Evolutionary conservation across 2,888 invertebrate genomes (phyloP).

Genomic region (Agrotis exclamationis): DNA sequence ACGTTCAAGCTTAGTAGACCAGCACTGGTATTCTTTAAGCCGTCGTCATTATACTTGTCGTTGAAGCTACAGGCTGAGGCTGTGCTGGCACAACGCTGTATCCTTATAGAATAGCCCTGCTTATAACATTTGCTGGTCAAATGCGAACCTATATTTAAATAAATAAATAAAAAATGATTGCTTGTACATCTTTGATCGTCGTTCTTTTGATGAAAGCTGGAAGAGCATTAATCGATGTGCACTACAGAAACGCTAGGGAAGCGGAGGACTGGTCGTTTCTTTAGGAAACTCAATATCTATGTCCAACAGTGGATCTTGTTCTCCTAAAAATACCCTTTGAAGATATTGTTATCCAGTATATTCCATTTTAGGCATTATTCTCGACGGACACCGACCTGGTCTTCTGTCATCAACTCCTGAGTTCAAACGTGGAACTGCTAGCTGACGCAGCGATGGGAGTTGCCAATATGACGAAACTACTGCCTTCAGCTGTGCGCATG

Average conservation of each 20-base stretch:
- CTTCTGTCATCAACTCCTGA: conserved; percentile 85
- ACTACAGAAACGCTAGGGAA: neutral
- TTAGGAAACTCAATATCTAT: neutral
- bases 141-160: no score
- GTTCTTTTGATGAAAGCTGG: no score
- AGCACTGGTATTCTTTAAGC: neutral
- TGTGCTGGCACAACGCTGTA: no score
- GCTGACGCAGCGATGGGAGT: conserved; percentile 88
- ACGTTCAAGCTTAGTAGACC: neutral
- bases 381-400: conserved; percentile 85
- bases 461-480: conserved; percentile 86
- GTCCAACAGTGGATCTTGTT: neutral
- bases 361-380: conserved; percentile 78
- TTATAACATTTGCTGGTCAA: no score
- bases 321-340: neutral
- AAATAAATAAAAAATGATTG: no score
- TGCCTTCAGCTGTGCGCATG: conserved; percentile 86
- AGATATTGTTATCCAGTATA: neutral
- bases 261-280: no score
- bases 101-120: no score
- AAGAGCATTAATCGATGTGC: no score
- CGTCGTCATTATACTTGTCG: no score
- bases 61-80: no score
- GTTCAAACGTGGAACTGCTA: conserved; percentile 81
- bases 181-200: no score